phyloP scores from a whole-genome alignment of 2,797 vertebrate genomes.

The Crocodylus rhombifer region DNA sequence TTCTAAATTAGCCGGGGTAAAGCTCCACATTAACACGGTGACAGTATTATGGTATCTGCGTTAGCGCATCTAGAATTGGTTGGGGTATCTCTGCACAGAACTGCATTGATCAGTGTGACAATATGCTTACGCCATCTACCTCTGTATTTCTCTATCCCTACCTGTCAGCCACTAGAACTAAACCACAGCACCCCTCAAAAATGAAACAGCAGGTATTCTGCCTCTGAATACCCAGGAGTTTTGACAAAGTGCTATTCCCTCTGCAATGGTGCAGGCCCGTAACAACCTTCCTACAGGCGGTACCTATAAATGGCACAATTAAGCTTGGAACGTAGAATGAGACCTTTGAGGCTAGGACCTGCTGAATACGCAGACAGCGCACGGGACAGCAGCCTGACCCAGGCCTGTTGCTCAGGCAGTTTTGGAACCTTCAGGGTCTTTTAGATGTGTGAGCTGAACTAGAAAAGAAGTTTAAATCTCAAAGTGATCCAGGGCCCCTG shows the following conservation, averaged over 20 bases:
- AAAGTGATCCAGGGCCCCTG: background rate
- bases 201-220: background rate
- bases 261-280: background rate
- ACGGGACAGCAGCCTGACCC: background rate
- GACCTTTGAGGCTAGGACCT: background rate
- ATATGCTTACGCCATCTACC: background rate
- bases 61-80: no score
- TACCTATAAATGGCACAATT: background rate
- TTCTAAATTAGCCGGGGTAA: no score
- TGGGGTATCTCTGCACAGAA: no score
- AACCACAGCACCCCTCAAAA: background rate
- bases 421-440: background rate
- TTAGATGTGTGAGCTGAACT: background rate
- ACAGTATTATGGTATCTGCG: no score
- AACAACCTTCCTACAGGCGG: background rate
- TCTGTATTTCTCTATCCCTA: background rate
- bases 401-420: background rate
- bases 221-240: background rate
- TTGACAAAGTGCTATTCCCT: background rate
- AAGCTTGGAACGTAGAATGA: background rate
- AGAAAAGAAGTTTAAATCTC: background rate
- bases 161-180: rapidly evolving
- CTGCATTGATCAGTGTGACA: background rate
- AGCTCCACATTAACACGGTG: no score
- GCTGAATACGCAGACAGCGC: background rate